A percentile compares a stretch with the other conserved stretches of the same genome.
These are phyloP conservation scores for Calyptomena viridis DNA, from an alignment of 2,113 vertebrate genomes.

Conservation along the genomic window DNA sequence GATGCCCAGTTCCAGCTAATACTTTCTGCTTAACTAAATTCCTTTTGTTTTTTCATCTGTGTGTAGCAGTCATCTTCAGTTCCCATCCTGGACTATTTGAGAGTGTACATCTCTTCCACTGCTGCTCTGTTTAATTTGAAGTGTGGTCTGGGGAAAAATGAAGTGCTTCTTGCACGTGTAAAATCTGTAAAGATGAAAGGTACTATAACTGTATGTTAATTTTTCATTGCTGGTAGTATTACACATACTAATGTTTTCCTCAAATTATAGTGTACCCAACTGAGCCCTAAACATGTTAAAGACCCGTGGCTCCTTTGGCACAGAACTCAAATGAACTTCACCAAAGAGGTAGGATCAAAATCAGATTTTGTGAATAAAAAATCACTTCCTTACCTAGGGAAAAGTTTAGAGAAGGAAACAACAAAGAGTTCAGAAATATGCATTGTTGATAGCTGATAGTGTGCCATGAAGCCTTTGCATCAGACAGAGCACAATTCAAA, in stretches of 20 bases:
- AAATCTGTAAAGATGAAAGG: constrained; percentile 12
- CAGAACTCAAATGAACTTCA: not conserved
- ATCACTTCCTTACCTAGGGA: not conserved
- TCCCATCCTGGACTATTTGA: not conserved
- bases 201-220: constrained; percentile 8
- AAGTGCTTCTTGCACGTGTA: not conserved
- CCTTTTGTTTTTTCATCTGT: not conserved
- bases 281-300: not conserved
- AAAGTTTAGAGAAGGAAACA: not conserved
- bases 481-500: not conserved
- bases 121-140: not conserved
- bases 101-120: not conserved
- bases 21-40: not conserved
- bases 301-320: not conserved
- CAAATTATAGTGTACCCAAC: not conserved
- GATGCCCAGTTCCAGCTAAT: not conserved
- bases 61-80: not conserved
- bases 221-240: constrained; percentile 19
- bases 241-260: not conserved
- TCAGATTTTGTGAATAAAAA: not conserved
- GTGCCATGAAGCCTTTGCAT: not conserved
- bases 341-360: not conserved
- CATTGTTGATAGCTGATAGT: not conserved
- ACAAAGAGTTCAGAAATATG: not conserved
- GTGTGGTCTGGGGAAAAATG: not conserved